These are phyloP conservation scores for Berghia stephanieae DNA, from an alignment of 1,140 invertebrate species.

Conservation along the genomic window DNA sequence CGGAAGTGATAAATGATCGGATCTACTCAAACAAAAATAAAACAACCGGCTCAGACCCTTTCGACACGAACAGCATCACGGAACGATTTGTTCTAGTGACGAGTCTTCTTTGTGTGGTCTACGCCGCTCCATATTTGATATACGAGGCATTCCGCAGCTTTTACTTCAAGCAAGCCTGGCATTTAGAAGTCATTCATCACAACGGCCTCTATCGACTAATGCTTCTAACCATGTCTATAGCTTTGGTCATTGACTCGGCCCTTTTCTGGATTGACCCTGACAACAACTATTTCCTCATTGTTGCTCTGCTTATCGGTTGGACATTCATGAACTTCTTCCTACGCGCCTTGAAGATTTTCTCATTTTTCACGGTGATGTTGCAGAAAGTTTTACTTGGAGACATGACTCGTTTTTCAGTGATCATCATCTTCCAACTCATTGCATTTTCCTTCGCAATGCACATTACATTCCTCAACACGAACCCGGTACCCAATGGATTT, in stretches of 20 bases:
- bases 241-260: constrained; percentile 41
- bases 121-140: background rate
- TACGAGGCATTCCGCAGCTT: background rate
- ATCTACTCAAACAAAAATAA: background rate
- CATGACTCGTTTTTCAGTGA: constrained; percentile 45
- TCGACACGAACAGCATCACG: background rate
- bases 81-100: background rate
- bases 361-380: constrained; percentile 53
- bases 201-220: constrained; percentile 43
- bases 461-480: constrained; percentile 37
- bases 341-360: constrained; percentile 43
- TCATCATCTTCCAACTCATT: constrained; percentile 44
- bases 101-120: background rate
- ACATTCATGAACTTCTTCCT: constrained; percentile 48
- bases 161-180: background rate
- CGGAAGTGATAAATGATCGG: constrained; percentile 1
- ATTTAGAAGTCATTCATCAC: constrained; percentile 32
- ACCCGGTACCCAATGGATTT: constrained; percentile 33
- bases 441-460: constrained; percentile 49
- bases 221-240: constrained; percentile 41
- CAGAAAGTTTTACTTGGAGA: constrained; percentile 49
- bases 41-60: background rate
- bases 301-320: constrained; percentile 46
- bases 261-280: constrained; percentile 28
- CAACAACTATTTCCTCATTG: constrained; percentile 38